phyloP scores from a whole-genome alignment of 2,113 vertebrate species.

The Xiphias gladius region DNA sequence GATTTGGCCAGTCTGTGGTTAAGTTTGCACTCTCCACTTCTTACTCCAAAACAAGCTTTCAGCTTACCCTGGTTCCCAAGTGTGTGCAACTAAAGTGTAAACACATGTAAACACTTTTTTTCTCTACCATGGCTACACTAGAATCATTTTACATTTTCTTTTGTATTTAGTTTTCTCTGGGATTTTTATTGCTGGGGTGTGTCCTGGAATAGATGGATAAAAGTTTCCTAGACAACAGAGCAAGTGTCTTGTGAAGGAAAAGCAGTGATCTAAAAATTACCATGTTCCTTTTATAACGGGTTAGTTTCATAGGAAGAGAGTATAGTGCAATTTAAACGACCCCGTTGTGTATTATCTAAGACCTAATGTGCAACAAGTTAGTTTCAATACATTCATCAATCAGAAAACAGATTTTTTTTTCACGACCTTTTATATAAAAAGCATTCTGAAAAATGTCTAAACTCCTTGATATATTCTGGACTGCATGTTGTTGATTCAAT shows the following conservation, averaged over 20 bases:
- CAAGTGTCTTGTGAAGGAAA: background rate
- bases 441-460: background rate
- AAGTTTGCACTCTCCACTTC: background rate
- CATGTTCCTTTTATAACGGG: background rate
- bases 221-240: background rate
- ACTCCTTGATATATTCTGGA: background rate
- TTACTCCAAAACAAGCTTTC: no score
- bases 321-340: constrained; percentile 38
- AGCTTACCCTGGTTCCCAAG: no score
- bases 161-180: background rate
- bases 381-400: constrained; percentile 56
- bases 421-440: constrained; percentile 5
- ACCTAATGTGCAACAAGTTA: constrained; percentile 23
- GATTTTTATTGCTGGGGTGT: background rate
- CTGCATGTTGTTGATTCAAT: background rate
- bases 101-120: no score
- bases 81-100: no score
- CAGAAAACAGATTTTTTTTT: background rate
- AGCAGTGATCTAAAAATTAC: background rate
- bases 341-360: constrained; percentile 24
- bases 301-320: background rate
- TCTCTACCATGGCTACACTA: no score
- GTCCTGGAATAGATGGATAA: background rate
- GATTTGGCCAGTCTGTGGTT: background rate
- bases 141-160: background rate